Base-by-base conservation (phyloP, 2,888 invertebrate species). In the Diogma glabrata region DNA sequence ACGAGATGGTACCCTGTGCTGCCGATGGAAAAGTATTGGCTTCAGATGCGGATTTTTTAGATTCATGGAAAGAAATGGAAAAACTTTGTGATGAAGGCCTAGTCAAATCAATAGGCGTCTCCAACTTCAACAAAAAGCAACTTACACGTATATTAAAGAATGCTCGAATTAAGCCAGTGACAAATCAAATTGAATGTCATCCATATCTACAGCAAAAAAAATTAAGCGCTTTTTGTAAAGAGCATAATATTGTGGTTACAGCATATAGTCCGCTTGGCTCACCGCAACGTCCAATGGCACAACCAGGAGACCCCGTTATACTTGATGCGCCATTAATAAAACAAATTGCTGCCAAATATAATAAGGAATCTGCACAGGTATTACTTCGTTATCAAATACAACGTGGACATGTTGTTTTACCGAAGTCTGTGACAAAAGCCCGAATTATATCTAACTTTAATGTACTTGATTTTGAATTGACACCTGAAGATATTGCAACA, bases 191-290 rank as follows among this genome's bases (percentile, higher is more conserved):
- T 33, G 82, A 82, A 66, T 73, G 77, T 46, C 77, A 77, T 58
- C 81, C 81, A 0, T 77, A 75, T 56, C 60, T 84, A 23, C 81
- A 78, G 61, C 84, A 89, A 63, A 74, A 76, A 56, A 76, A 78
- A 59, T 64, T 88, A 51, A 75, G 81, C 26, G 75, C 79, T 20
- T 80, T 78, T 64, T 82, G 87, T 68, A 75, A 75, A 57, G 68
- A 76, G 0, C 70, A 76, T 0, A 75, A 74, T 48, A 78, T 90
- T 28, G 67, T 71, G 1, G 72, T 89, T 9, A 85, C 83, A 1
- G 88, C 85, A 0, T 91, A 88, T 67, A 83, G 85, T 50, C 87
- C 87, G 0, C 75, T 90, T 8, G 88, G 85, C 8, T 79, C 84
- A 1, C 84, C 85, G 0, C 81, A 84, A 62, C 72, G 83, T 33